Base-by-base conservation (phyloP, 2,797 vertebrate species). In the Phoeniculus purpureus region DNA sequence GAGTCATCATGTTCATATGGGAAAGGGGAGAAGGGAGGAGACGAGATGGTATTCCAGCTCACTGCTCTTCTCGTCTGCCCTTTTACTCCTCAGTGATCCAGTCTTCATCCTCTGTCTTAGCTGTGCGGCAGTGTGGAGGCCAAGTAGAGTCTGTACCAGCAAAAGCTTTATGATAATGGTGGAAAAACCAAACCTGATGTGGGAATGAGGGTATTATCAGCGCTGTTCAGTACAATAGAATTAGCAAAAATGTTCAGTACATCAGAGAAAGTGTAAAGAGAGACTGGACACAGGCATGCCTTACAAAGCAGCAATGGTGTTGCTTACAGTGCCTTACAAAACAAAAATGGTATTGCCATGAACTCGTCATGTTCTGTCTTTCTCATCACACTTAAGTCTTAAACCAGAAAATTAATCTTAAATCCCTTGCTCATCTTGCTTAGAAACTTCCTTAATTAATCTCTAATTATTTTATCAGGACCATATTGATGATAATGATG, bases 1-100 rank as follows among this genome's bases (percentile, higher is more conserved):
- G 92, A 95, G 76, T 94, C 79, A 80, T 90, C 90, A 86, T 81
- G 67, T 91, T 93, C 75, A 68, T 87, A 26, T 70, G 70, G 72
- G 62, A 68, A 90, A 79, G 11, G 59, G 61, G 43, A 62, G 45
- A 84, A 78, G 29, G 62, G 54, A 91, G n/a, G 22, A 27, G 26
- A 84, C 59, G 73, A 73, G 47, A 55, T 81, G 43, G 86, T 90
- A 22, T 81, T 83, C 48, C 19, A 8, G 75, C 81, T 80, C 55
- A 4, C 9, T 55, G 55, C 59, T 92, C 79, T 68, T 92, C 81
- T 72, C 15, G 23, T 56, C 61, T 93, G 25, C n/a, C 70, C 67
- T 78, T 65, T 50, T 13, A 1, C 10, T 92, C 43, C 21, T 67
- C 17, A 62, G 2, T 3, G 51, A 9, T 22, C 15, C 68, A 79